Base-by-base conservation (phyloP, 2,797 vertebrate genomes). In the Cetoscarus ocellatus region DNA sequence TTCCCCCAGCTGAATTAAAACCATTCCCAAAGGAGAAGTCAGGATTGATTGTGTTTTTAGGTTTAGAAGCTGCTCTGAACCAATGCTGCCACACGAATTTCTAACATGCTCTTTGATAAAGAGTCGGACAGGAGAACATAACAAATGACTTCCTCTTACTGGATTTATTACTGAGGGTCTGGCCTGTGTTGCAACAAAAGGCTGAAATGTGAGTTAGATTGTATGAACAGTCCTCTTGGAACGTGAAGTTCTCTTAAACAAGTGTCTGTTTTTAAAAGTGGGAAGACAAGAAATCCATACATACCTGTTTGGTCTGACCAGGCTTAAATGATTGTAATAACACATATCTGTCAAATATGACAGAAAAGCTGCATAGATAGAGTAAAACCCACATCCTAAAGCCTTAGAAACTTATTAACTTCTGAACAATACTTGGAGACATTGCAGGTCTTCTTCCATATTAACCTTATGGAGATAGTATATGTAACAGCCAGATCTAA, bases 21-120 rank as follows among this genome's bases (percentile, higher is more conserved):
- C 58, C 34, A 50, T 84, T 90, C 87, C 87, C 77, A n/a, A 64
- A 76, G 82, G 84, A 91, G 61, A 72, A 64, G 52, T 83, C 61
- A 27, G 58, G 86, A 91, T 90, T 81, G 86, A 89, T 89, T 87
- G 88, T 81, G 77, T 79, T 86, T 64, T 76, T 77, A 70, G 71
- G 64, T 84, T 73, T 75, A 38, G 75, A 51, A 81, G 73, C 71
- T 78, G 65, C 61, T 79, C 77, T 65, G 70, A 86, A 61, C 78
- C 73, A 70, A 71, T 45, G 47, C 60, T 76, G 79, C 83, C 80
- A 66, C 14, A 58, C 50, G 50, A 19, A 75, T 66, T 78, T 44
- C 53, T 59, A 78, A 70, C 73, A 73, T 57, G 62, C 8, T 40
- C 43, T n/a, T 39, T 62, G 70, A 82, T 60, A 86, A 77, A 80